Percentiles rank a stretch among this genome's conserved stretches.
Evolutionary conservation across 2,888 invertebrate genomes (phyloP).

Genomic region (Scrobipalpa costella): DNA sequence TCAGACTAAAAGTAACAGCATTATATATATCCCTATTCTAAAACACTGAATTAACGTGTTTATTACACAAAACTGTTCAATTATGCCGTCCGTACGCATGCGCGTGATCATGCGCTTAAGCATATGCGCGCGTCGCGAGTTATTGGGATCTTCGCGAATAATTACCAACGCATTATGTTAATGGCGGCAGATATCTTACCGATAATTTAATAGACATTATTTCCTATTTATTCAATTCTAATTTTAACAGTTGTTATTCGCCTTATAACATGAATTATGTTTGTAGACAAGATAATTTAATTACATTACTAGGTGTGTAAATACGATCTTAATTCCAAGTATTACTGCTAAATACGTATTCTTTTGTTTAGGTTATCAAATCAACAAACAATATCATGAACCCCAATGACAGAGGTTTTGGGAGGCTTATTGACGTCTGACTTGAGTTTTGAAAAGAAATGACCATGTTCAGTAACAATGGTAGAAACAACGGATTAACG

Average conservation of each 20-base stretch:
- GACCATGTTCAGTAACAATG: no score
- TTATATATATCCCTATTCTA: not conserved
- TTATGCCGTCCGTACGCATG: slow-evolving; percentile 34
- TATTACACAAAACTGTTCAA: slow-evolving; percentile 37
- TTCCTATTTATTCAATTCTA: slow-evolving; percentile 18
- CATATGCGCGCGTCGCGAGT: slow-evolving; percentile 18
- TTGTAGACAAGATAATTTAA: slow-evolving; percentile 10
- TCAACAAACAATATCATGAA: no score
- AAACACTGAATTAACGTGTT: slow-evolving; percentile 35
- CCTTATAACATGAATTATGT: slow-evolving; percentile 5
- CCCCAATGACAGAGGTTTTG: no score
- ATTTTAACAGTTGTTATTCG: slow-evolving; percentile 17
- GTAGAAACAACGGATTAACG: no score
- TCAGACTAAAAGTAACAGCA: no score
- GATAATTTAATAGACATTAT: slow-evolving; percentile 8
- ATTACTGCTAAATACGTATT: not conserved
- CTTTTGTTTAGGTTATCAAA: not conserved
- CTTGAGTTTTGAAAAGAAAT: no score
- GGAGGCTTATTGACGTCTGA: no score
- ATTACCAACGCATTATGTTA: slow-evolving; percentile 10
- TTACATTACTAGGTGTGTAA: not conserved
- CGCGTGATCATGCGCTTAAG: not conserved
- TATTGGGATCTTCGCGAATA: slow-evolving; percentile 15
- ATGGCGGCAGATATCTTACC: slow-evolving; percentile 3
- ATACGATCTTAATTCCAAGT: no score